phyloP scores from a whole-genome alignment of 2,113 vertebrate genomes.

The Notarius quadriscutis region DNA sequence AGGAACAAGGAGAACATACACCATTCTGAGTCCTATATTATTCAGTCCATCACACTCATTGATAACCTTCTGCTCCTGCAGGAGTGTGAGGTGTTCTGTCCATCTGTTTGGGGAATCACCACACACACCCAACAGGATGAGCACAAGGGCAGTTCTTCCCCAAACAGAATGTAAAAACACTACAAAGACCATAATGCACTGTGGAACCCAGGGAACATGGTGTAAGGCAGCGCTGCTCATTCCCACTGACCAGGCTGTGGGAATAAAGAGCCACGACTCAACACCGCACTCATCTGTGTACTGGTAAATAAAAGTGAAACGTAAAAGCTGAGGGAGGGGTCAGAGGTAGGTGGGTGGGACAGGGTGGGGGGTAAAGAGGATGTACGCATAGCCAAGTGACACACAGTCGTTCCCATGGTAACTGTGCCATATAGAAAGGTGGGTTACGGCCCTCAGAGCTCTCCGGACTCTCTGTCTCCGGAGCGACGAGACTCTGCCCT shows the following conservation, averaged over 20 bases:
- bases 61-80: conserved; percentile 25
- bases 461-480: conserved; percentile 88
- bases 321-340: background rate
- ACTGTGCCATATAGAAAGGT: conserved; percentile 27
- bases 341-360: background rate
- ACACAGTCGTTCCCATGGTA: conserved; percentile 12
- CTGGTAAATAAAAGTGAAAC: background rate
- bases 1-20: background rate
- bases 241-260: background rate
- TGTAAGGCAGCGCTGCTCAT: background rate
- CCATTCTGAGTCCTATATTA: conserved; percentile 24
- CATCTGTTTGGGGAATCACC: background rate
- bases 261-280: conserved; percentile 8
- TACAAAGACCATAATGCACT: conserved; percentile 21
- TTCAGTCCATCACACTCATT: conserved; percentile 2
- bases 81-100: background rate
- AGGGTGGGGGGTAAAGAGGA: background rate
- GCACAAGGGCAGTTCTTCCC: background rate
- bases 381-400: conserved; percentile 17
- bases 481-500: conserved; percentile 80
- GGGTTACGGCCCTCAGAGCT: conserved; percentile 77
- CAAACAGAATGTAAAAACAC: conserved; percentile 25
- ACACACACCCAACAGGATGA: background rate
- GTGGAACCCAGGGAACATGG: background rate
- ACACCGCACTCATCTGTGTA: background rate